Evolutionary conservation across 2,888 invertebrate genomes (phyloP).

Genomic region (Stenurella melanura): DNA sequence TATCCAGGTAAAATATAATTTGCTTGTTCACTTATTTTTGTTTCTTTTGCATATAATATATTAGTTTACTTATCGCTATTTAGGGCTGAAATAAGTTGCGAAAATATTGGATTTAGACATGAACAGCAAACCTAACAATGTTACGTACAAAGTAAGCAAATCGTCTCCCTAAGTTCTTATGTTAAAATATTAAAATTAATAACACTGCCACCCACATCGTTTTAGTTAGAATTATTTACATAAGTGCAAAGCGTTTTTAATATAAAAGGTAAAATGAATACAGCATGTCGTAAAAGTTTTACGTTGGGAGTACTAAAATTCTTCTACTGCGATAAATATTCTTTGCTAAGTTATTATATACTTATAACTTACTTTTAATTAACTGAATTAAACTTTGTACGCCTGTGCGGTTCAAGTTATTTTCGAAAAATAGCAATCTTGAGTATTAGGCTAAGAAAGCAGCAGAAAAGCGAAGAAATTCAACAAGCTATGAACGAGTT

Average conservation of each 20-base stretch:
- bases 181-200: background rate
- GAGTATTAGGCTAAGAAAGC: too few relatives aligned
- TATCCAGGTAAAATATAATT: conserved; percentile 25
- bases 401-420: too few relatives aligned
- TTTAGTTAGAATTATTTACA: background rate
- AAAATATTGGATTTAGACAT: background rate
- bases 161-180: background rate
- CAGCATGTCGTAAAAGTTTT: too few relatives aligned
- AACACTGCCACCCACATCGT: background rate
- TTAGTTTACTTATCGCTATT: background rate
- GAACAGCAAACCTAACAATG: background rate
- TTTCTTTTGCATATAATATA: background rate
- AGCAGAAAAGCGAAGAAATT: too few relatives aligned
- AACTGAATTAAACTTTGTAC: too few relatives aligned
- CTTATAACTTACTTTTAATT: too few relatives aligned
- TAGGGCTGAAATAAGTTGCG: background rate
- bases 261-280: too few relatives aligned
- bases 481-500: too few relatives aligned
- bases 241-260: background rate
- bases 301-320: too few relatives aligned
- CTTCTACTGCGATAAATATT: too few relatives aligned
- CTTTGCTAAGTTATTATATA: too few relatives aligned
- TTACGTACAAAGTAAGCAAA: background rate
- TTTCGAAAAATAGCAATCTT: too few relatives aligned
- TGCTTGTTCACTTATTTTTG: background rate